Conservation (phyloP, 2,797 vertebrate genomes). For the Falco peregrinus region DNA sequence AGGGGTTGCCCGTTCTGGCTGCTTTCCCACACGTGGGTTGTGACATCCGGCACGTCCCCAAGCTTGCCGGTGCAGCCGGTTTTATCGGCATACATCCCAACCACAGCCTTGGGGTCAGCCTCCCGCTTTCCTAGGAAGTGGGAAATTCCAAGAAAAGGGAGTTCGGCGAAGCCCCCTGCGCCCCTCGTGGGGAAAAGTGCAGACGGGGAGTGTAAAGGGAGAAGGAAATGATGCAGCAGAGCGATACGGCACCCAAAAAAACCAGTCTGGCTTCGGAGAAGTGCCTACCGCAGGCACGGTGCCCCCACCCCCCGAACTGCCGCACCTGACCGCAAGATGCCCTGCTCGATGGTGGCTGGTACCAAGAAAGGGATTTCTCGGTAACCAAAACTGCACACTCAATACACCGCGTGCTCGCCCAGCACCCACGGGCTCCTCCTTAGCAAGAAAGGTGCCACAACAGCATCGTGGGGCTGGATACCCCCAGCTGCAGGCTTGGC, state of each 20-base stretch:
- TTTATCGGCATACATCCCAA: neutral
- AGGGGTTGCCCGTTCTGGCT: neutral
- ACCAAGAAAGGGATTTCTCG: slow-evolving; percentile 47
- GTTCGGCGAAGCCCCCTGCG: neutral
- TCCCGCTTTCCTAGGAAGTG: neutral
- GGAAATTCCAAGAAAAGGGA: slow-evolving; percentile 41
- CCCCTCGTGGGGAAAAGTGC: neutral
- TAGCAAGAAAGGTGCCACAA: neutral
- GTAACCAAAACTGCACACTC: slow-evolving; percentile 52
- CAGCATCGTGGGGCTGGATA: fast-evolving
- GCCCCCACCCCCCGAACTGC: neutral
- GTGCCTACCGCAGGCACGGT: neutral
- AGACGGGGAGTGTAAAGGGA: neutral
- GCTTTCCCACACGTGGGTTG: fast-evolving
- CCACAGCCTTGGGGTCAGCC: fast-evolving
- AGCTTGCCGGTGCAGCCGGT: fast-evolving
- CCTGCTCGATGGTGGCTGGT: neutral
- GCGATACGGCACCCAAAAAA: slow-evolving; percentile 4
- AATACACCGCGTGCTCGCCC: neutral
- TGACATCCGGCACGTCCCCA: neutral
- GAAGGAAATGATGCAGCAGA: slow-evolving; percentile 66
- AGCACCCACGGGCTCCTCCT: neutral
- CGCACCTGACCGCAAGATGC: slow-evolving; percentile 26
- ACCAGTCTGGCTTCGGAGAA: slow-evolving; percentile 48
- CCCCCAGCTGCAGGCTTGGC: fast-evolving